Evolutionary conservation across 2,888 invertebrate species (phyloP).

Genomic region (Camponotus fellah): DNA sequence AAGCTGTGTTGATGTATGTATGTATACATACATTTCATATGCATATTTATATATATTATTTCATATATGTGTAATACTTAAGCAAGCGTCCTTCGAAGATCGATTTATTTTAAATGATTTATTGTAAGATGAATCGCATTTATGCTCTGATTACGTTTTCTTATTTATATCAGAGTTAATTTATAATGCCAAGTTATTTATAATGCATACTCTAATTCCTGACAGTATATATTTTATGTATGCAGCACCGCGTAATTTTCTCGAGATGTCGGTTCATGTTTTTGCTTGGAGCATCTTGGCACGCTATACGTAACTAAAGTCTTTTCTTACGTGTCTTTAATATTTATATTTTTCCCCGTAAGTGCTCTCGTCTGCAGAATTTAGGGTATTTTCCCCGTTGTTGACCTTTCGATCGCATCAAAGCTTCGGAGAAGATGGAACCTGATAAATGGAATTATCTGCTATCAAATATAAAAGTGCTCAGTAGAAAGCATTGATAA

Average conservation of each 20-base stretch:
- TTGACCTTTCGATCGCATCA: conserved; percentile 6
- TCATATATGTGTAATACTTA: background rate
- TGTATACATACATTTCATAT: background rate
- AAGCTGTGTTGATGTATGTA: background rate
- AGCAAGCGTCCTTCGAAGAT: background rate
- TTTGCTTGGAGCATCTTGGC: conserved; percentile 64
- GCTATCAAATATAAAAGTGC: background rate
- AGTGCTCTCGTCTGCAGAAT: conserved; percentile 4
- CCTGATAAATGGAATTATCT: background rate
- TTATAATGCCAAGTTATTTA: conserved; percentile 46
- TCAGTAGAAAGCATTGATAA: background rate
- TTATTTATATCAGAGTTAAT: conserved; percentile 31
- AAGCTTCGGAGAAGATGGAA: background rate
- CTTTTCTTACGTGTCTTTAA: conserved; percentile 70
- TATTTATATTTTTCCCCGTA: conserved; percentile 65
- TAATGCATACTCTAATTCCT: conserved; percentile 42
- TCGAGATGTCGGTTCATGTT: conserved; percentile 59
- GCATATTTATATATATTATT: background rate
- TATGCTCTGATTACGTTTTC: conserved; percentile 32
- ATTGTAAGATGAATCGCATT: background rate
- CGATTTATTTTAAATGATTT: conserved; percentile 6
- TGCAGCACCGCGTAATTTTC: conserved; percentile 66
- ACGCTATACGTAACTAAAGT: conserved; percentile 60
- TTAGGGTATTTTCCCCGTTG: background rate
- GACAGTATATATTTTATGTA: conserved; percentile 47